Conservation (phyloP, 2,113 vertebrate species). For the Cyanistes caeruleus region DNA sequence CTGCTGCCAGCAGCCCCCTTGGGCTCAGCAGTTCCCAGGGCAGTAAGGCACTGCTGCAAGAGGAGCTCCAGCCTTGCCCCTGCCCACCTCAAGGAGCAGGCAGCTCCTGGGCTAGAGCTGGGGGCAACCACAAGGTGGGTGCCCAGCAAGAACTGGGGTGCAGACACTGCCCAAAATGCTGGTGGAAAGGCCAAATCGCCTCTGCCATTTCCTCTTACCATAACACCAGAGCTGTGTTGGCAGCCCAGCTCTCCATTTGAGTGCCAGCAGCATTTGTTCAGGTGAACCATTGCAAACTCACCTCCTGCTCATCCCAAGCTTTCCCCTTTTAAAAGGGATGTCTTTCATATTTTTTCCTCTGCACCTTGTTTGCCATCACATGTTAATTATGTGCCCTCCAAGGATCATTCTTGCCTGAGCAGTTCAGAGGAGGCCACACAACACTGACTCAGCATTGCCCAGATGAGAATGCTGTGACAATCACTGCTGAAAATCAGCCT, state of each 20-base stretch:
- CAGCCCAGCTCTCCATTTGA: neutral
- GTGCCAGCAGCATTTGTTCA: neutral
- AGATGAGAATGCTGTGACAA: neutral
- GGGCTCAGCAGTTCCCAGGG: neutral
- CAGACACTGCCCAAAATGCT: neutral
- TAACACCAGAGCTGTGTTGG: neutral
- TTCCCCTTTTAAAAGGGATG: neutral
- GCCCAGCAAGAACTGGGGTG: neutral
- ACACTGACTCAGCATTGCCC: neutral
- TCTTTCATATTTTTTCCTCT: neutral
- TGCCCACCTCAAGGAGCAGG: neutral
- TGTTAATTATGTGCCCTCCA: neutral
- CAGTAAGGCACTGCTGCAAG: neutral
- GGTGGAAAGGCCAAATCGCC: neutral
- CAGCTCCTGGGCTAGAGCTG: neutral
- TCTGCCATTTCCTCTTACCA: neutral
- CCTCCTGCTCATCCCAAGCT: neutral
- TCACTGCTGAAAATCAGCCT: neutral
- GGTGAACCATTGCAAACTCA: neutral
- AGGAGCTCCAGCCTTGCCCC: accelerated
- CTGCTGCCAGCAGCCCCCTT: neutral
- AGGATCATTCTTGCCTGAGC: neutral
- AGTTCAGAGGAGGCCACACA: neutral
- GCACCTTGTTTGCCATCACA: neutral
- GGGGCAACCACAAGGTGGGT: neutral